Percentiles rank a stretch among this genome's conserved stretches.
Evolutionary conservation across 1,140 invertebrate genomes (phyloP).

Genomic region (Cydia amplana): DNA sequence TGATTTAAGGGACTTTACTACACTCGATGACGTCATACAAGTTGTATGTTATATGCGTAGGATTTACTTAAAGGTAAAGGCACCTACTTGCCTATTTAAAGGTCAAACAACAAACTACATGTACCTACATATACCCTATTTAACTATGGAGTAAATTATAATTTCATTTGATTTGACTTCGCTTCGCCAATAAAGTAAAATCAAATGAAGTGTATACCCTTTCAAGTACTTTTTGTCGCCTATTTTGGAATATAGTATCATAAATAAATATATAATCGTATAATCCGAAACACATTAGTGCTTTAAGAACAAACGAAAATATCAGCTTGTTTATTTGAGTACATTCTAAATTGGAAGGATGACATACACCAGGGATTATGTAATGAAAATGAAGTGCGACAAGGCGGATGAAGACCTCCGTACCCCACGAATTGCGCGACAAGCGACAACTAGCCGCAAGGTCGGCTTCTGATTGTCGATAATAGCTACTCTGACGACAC

Average conservation of each 20-base stretch:
- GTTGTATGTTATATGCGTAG: slow-evolving; percentile 2
- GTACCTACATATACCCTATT: too few relatives aligned
- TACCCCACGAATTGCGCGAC: slow-evolving; percentile 71
- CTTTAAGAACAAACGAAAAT: neutral
- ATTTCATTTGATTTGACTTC: too few relatives aligned
- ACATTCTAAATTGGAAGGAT: slow-evolving; percentile 16
- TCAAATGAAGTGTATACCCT: too few relatives aligned
- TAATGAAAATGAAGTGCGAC: slow-evolving; percentile 73
- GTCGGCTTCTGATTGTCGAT: slow-evolving; percentile 75
- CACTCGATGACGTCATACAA: neutral
- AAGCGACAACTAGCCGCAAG: slow-evolving; percentile 76
- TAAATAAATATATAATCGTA: neutral
- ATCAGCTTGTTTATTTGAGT: neutral
- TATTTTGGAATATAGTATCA: too few relatives aligned
- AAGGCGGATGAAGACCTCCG: slow-evolving; percentile 75
- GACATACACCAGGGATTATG: slow-evolving; percentile 48
- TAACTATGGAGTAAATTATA: too few relatives aligned
- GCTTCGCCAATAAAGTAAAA: too few relatives aligned
- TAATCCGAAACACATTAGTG: neutral
- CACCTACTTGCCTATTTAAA: neutral
- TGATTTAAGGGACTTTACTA: slow-evolving; percentile 9
- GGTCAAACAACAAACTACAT: too few relatives aligned
- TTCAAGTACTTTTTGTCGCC: too few relatives aligned
- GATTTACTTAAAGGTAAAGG: neutral
- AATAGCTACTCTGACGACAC: slow-evolving; percentile 67